These are phyloP conservation scores for Enteromius argenteus DNA, from an alignment of 2,797 vertebrate genomes.

Conservation along the genomic window DNA sequence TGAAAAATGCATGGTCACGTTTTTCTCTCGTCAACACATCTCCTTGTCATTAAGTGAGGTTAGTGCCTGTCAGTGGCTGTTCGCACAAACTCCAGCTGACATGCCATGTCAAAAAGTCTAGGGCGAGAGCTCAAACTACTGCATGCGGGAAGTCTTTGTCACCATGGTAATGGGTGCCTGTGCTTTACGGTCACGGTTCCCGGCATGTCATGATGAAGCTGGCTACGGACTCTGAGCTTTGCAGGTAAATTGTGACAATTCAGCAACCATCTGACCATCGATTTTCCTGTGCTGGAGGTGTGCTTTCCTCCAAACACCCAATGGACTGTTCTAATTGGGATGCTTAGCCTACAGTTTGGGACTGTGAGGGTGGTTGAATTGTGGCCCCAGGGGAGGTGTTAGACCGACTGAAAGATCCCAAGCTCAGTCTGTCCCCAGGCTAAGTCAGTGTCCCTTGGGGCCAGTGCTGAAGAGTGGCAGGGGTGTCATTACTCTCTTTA, in stretches of 20 bases:
- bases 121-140: constrained; percentile 4
- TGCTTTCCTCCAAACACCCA: constrained; percentile 19
- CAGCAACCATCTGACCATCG: constrained; percentile 14
- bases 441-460: constrained; percentile 36
- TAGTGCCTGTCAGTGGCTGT: constrained; percentile 28
- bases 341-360: constrained; percentile 43
- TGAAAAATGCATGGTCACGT: constrained; percentile 53
- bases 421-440: constrained; percentile 35
- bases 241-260: constrained; percentile 25
- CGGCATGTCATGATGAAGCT: neutral
- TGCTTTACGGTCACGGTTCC: constrained; percentile 9
- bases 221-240: neutral
- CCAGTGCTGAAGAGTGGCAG: constrained; percentile 33
- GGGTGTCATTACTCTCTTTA: constrained; percentile 6
- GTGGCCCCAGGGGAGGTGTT: constrained; percentile 19
- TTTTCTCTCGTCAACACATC: constrained; percentile 49
- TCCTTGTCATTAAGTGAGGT: constrained; percentile 49
- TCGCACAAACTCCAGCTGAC: constrained; percentile 49
- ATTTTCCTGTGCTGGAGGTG: neutral
- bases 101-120: constrained; percentile 24
- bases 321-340: constrained; percentile 52
- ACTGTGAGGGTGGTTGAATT: constrained; percentile 39
- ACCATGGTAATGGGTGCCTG: constrained; percentile 25
- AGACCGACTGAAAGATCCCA: neutral
- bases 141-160: constrained; percentile 26